phyloP scores from a whole-genome alignment of 92 coral and sea anemone genomes.

The Heteractis magnifica region DNA sequence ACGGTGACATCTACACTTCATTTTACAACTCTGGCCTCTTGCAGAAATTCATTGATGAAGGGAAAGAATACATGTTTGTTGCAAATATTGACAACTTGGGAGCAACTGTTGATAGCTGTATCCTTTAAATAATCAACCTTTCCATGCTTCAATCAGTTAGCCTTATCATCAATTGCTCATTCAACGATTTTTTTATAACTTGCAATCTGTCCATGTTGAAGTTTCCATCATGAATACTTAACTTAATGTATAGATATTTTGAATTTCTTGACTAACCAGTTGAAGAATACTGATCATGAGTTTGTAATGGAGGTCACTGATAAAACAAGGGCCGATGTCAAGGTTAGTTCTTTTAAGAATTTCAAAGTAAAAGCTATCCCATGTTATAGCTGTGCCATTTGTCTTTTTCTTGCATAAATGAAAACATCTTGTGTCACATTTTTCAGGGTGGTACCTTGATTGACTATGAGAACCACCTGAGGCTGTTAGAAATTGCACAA shows the following conservation, averaged over 20 bases:
- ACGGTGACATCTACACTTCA: constrained; percentile 90
- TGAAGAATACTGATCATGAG: constrained; percentile 52
- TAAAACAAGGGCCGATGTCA: constrained; percentile 97
- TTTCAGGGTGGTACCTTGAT: constrained; percentile 93
- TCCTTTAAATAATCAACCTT: constrained; percentile 42
- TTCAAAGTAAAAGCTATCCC: no score
- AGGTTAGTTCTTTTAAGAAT: constrained; percentile 44
- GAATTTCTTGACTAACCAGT: constrained; percentile 62
- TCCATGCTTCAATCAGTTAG: no score
- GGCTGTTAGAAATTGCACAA: constrained; percentile 96
- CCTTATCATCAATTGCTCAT: not conserved
- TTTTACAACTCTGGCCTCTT: constrained; percentile 90
- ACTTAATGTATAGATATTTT: constrained; percentile 61
- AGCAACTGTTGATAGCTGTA: constrained; percentile 92
- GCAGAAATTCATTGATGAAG: constrained; percentile 71
- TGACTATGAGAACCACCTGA: constrained; percentile 73
- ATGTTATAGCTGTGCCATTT: no score
- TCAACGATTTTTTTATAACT: not conserved
- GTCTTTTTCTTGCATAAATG: not conserved
- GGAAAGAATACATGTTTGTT: constrained; percentile 86
- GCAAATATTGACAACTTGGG: constrained; percentile 97
- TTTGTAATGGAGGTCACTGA: constrained; percentile 98
- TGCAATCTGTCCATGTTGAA: not conserved
- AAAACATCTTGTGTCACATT: not conserved
- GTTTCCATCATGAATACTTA: not conserved